Evolutionary conservation across 2,888 invertebrate genomes (phyloP), one percentile per base, ranked within the genome.

Genomic region (Chrysolina oricalcia): DNA sequence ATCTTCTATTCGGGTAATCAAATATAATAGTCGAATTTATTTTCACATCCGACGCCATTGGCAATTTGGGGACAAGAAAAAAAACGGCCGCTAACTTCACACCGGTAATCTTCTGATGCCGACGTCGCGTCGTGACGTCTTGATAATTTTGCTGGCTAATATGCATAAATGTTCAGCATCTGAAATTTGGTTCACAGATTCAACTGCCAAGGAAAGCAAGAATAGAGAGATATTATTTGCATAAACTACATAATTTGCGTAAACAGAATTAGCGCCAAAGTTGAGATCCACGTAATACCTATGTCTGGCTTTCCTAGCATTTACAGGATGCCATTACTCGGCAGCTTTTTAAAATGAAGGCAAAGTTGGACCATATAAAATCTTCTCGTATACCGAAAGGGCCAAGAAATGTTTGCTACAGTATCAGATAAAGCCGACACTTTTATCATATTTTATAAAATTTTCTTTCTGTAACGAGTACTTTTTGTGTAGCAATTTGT

Each of bases 271-370:
- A 77, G 78, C 82, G n/a, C 59, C n/a, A n/a, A 82, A 80, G 59
- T 81, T 83, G 53, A 82, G 81, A 27, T 10, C 43, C 5, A 71
- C 43, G 21, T 71, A 81, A 65, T 82, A 80, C 27, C 23, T 6
- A 69, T 56, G 76, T 75, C 76, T 84, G 15, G 82, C 81, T 50
- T 83, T 84, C 56, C 83, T 85, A 73, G 84, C 84, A 21, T 84
- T 81, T 63, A 85, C 84, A 50, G 84, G 84, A 9, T 83, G 82
- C 63, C 84, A 84, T 76, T 84, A 80, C 75, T 84, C 80, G 8
- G 80, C 83, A 21, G 81, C 82, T 11, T 85, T 85, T 79, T 82
- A 81, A 67, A 79, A 83, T 27, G 83, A 81, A 82, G 83, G 85
- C 71, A 86, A 85, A 83, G 76, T 81, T 53, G 80, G 76, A 73